These are phyloP conservation scores for Lordiphosa collinella DNA, from an alignment of 1,140 invertebrate genomes.

Conservation along the genomic window DNA sequence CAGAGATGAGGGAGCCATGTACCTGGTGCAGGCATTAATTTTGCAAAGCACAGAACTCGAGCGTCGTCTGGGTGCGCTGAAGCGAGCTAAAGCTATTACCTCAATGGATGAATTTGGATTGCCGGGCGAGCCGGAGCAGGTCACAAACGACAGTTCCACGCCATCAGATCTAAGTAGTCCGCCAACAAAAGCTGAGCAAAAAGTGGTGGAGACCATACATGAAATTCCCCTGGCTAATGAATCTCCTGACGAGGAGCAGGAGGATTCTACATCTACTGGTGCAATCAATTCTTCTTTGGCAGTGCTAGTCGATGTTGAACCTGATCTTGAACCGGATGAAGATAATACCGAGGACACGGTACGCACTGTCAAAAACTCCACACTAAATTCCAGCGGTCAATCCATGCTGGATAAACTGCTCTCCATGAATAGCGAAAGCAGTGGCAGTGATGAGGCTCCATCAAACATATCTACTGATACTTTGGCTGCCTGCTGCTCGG, in stretches of 20 bases:
- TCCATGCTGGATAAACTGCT: slow-evolving; percentile 77
- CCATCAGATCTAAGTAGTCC: not conserved
- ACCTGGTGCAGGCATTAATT: slow-evolving; percentile 87
- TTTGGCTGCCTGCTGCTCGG: slow-evolving; percentile 65
- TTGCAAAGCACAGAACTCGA: slow-evolving; percentile 82
- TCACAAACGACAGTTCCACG: not conserved
- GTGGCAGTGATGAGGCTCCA: slow-evolving; percentile 65
- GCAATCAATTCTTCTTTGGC: slow-evolving; percentile 21
- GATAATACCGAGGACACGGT: slow-evolving; percentile 77
- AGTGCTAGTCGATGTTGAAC: slow-evolving; percentile 54
- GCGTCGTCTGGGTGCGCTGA: slow-evolving; percentile 56
- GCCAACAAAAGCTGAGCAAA: slow-evolving; percentile 2
- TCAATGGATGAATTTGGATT: slow-evolving; percentile 61
- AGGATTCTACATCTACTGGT: not conserved
- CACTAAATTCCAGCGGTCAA: slow-evolving; percentile 46
- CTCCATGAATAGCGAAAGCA: slow-evolving; percentile 75
- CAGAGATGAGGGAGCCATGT: slow-evolving; percentile 86
- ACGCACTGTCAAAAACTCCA: slow-evolving; percentile 49
- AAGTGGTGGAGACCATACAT: not conserved
- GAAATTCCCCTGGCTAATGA: slow-evolving; percentile 4
- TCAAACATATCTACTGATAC: slow-evolving; percentile 75
- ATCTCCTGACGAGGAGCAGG: slow-evolving; percentile 1
- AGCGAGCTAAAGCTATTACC: slow-evolving; percentile 65
- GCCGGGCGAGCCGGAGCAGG: slow-evolving; percentile 31
- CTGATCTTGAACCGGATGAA: slow-evolving; percentile 63